These are phyloP conservation scores for Trilocha varians DNA, from an alignment of 2,888 invertebrate genomes.

Conservation along the genomic window DNA sequence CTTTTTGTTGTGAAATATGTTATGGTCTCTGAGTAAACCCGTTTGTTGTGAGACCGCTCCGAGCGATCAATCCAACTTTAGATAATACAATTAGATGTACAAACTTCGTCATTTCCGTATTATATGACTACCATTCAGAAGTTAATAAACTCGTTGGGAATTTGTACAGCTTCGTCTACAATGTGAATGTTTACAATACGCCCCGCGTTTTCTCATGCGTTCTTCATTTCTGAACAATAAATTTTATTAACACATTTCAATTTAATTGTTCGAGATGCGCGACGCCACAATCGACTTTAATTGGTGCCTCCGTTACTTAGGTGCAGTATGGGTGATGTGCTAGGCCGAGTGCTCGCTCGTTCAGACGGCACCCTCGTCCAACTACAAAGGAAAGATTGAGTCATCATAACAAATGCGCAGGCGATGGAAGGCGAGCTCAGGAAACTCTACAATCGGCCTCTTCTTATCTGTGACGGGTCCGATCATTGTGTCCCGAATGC, in stretches of 20 bases:
- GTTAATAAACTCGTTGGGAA: slow-evolving; percentile 34
- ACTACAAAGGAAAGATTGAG: slow-evolving; percentile 67
- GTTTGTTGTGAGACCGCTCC: slow-evolving; percentile 18
- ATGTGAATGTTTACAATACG: slow-evolving; percentile 47
- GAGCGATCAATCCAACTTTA: slow-evolving; percentile 8
- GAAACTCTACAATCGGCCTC: slow-evolving; percentile 58
- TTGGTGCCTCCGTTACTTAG: slow-evolving; percentile 62
- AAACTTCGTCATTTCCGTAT: slow-evolving; percentile 36
- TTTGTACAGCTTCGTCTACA: slow-evolving; percentile 34
- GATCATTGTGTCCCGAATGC: slow-evolving; percentile 62
- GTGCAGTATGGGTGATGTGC: slow-evolving; percentile 40
- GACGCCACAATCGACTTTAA: slow-evolving; percentile 58
- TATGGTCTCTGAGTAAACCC: slow-evolving; percentile 16
- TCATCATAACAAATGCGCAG: slow-evolving; percentile 70
- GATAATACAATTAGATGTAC: slow-evolving; percentile 20
- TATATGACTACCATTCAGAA: slow-evolving; percentile 33
- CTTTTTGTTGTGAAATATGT: slow-evolving; percentile 32
- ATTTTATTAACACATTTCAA: slow-evolving; percentile 67
- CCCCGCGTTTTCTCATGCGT: slow-evolving; percentile 49
- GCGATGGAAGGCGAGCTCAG: slow-evolving; percentile 44
- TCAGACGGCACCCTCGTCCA: slow-evolving; percentile 36
- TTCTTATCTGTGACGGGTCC: slow-evolving; percentile 65
- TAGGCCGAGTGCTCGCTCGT: slow-evolving; percentile 32
- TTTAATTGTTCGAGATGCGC: slow-evolving; percentile 44
- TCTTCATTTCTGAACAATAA: slow-evolving; percentile 51